Evolutionary conservation across 1,140 invertebrate genomes (phyloP), one percentile per base, ranked within the genome.

Genomic region (Drosophila virilis): DNA sequence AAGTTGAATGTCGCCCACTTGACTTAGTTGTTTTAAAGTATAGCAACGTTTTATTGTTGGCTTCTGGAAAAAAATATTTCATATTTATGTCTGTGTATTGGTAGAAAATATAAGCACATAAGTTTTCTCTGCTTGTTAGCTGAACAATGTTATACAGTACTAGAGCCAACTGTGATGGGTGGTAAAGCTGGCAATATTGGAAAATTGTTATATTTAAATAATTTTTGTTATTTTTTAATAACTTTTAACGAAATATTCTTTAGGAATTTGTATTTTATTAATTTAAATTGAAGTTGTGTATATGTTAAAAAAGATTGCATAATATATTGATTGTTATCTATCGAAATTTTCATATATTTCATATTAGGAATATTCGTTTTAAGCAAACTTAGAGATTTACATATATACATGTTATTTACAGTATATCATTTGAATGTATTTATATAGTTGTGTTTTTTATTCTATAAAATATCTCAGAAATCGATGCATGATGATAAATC

Each of bases 21-120:
- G 40, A 52, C 48, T 74, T 59, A 67, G 75, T 69, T 76, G 50
- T 66, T 69, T 45, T 55, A 88, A 82, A 82, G 60, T 77, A 88
- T 50, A 51, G 60, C 43, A 22, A 45, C 46, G 64, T 70, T 88
- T 70, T 68, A 73, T 88, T 79, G 54, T 58, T 68, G 62, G 46
- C 42, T 55, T 45, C 45, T 10, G 60, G 7, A 71, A 70, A 71
- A 35, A 35, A 15, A 66, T 67, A 76, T 50, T 45, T 54, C n/a
- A 37, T 35, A 38, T 58, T n/a, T 38, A 52, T 52, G 28, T 74
- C 46, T 61, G 57, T 68, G 15, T 48, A 38, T 59, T 50, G 40
- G 4, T 7, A 38, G 28, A 8, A 32, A 37, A 43, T 17, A 22
- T 12, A 9, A 32, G 17, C 13, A 10, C 32, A 42, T 13, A 22